Evolutionary conservation across 2,113 vertebrate genomes (phyloP), one percentile per base, ranked within the genome.

Genomic region (Psettodes erumei): DNA sequence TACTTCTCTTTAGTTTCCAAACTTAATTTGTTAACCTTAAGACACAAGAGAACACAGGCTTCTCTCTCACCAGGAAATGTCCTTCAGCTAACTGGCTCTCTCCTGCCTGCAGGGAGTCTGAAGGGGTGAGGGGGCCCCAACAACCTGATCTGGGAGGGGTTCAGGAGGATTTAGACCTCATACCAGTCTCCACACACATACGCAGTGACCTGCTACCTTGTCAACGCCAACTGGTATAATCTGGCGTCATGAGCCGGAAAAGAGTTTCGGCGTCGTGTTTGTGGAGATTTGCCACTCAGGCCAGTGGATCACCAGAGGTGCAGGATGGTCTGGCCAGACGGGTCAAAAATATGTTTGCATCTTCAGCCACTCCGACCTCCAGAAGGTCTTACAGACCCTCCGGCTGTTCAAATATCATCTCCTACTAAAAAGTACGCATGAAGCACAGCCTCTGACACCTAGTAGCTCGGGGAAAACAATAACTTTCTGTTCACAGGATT

Each of bases 21-120:
- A 73, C 30, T 83, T 55, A 55, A 78, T 67, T 73, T 69, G 55
- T 50, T 23, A 53, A 83, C 62, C 12, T 70, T 28, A 55, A 73
- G 21, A 71, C 40, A 75, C 58, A 75, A 9, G 13, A 72, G 64
- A 45, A 65, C 23, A 86, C 82, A 86, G 38, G 30, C 56, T 58
- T 74, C 33, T 72, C 23, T 71, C 60, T 58, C 69, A 47, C 77
- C 50, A 79, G 83, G 67, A 84, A 89, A 91, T 8, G 40, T 25
- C 63, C 89, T 85, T 79, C 43, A 72, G 60, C 55, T 67, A 58
- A 74, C 63, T 28, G 18, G 42, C 75, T 83, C 77, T 83, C 68
- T 69, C 45, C 37, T 63, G 82, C 82, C 85, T 80, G 80, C 88
- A 81, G 85, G 84, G 86, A 80, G 72, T 86, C 74, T 76, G 74